These are phyloP conservation scores for Apostichopus parvimensis DNA, from an alignment of 35 echinoderm and acorn worm species.

Conservation along the genomic window DNA sequence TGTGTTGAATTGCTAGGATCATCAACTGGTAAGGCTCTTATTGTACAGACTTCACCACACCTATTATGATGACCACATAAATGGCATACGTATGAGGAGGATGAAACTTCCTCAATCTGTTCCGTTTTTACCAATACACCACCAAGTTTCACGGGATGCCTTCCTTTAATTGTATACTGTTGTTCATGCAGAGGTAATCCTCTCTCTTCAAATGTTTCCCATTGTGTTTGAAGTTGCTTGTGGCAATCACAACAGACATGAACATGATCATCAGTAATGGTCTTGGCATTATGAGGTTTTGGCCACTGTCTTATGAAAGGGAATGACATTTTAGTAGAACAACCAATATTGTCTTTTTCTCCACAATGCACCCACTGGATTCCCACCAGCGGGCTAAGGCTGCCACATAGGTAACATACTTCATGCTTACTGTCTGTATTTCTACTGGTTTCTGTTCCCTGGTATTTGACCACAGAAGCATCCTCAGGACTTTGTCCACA, in stretches of 20 bases:
- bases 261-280: conserved; percentile 64
- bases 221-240: conserved; percentile 70
- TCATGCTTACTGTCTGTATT: conserved; percentile 58
- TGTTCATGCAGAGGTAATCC: conserved; percentile 67
- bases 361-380: conserved; percentile 34
- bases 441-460: conserved; percentile 28
- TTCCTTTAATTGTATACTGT: conserved; percentile 43
- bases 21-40: conserved; percentile 67
- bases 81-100: conserved; percentile 44
- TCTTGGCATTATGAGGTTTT: conserved; percentile 67
- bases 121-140: neutral
- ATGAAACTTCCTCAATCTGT: neutral
- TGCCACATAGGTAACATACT: conserved; percentile 89
- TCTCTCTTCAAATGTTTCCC: conserved; percentile 75
- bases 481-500: neutral
- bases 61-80: conserved; percentile 64
- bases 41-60: conserved; percentile 44
- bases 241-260: conserved; percentile 68
- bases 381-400: conserved; percentile 32
- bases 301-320: conserved; percentile 80
- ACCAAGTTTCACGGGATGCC: neutral
- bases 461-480: conserved; percentile 5
- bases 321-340: conserved; percentile 69
- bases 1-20: conserved; percentile 47
- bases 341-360: conserved; percentile 15